phyloP scores from a whole-genome alignment of 2,888 invertebrate genomes.

The Lacanobia wlatinum region DNA sequence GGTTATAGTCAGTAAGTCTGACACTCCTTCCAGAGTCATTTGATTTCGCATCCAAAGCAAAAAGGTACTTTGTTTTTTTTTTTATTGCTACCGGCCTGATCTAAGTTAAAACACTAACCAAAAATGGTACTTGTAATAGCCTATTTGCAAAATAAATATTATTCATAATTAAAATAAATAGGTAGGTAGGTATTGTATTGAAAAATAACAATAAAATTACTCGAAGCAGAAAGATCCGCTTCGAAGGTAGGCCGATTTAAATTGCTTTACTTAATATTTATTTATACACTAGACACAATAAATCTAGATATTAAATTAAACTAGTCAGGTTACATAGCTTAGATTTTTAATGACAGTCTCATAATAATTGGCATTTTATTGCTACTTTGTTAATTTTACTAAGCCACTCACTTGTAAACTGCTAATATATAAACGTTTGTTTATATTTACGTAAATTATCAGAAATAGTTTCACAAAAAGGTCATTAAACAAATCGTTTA shows the following conservation, averaged over 20 bases:
- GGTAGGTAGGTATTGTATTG: no score
- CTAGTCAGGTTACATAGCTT: slow-evolving; percentile 1
- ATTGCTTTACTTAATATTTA: slow-evolving; percentile 23
- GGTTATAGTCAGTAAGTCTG: no score
- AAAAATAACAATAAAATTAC: no score
- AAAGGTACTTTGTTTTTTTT: no score
- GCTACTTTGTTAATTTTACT: neutral
- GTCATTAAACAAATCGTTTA: slow-evolving; percentile 48
- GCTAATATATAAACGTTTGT: neutral
- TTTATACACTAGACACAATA: slow-evolving; percentile 26
- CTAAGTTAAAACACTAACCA: no score
- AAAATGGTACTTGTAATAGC: no score
- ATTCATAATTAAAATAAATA: no score
- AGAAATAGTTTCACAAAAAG: slow-evolving; percentile 9
- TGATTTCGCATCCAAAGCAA: no score
- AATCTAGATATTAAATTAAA: slow-evolving; percentile 9
- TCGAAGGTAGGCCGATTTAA: slow-evolving; percentile 22
- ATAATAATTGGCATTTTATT: slow-evolving; percentile 14
- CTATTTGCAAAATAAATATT: no score
- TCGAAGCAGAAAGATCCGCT: slow-evolving; percentile 16
- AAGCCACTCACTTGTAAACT: neutral
- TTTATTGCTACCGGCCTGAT: no score
- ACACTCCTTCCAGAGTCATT: no score
- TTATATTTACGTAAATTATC: neutral
- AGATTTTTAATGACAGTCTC: neutral